A percentile compares a stretch with the other conserved stretches of the same genome.
These are phyloP conservation scores for Petrosia ficiformis DNA, from an alignment of 37 sponge, comb jelly and placozoan species.

Conservation along the genomic window DNA sequence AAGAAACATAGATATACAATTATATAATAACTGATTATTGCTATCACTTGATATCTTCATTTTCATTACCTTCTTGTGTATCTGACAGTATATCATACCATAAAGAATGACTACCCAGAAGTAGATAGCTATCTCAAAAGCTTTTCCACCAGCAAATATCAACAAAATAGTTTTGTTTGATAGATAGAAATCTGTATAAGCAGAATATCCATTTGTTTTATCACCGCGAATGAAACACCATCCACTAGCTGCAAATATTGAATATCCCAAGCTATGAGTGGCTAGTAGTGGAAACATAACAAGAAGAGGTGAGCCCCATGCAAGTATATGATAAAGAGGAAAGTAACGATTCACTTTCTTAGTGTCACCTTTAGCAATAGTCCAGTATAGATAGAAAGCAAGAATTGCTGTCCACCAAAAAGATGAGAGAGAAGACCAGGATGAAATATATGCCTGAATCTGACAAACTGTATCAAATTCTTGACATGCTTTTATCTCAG, in stretches of 20 bases:
- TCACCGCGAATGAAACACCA: slow-evolving; percentile 57
- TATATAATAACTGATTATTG: no score
- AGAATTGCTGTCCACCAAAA: slow-evolving; percentile 58
- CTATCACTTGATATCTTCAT: no score
- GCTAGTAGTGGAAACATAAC: slow-evolving; percentile 14
- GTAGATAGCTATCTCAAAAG: slow-evolving; percentile 54
- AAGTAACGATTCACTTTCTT: slow-evolving; percentile 16
- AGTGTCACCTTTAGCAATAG: slow-evolving; percentile 11
- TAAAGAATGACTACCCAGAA: slow-evolving; percentile 25
- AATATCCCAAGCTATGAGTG: slow-evolving; percentile 28
- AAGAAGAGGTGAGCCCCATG: slow-evolving; percentile 28
- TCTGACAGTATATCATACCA: slow-evolving; percentile 8
- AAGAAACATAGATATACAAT: no score
- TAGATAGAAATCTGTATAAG: not conserved
- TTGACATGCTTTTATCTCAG: not conserved
- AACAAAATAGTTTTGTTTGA: not conserved
- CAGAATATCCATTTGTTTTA: not conserved
- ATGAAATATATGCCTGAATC: slow-evolving; percentile 58
- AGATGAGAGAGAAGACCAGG: slow-evolving; percentile 42
- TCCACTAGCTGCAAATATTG: slow-evolving; percentile 14
- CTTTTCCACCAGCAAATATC: slow-evolving; percentile 46
- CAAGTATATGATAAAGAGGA: slow-evolving; percentile 30
- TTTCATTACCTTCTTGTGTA: slow-evolving; percentile 20
- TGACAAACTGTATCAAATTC: slow-evolving; percentile 27
- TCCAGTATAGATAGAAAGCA: slow-evolving; percentile 48